These are phyloP conservation scores for Catharus ustulatus DNA, from an alignment of 2,797 vertebrate species.

Conservation along the genomic window DNA sequence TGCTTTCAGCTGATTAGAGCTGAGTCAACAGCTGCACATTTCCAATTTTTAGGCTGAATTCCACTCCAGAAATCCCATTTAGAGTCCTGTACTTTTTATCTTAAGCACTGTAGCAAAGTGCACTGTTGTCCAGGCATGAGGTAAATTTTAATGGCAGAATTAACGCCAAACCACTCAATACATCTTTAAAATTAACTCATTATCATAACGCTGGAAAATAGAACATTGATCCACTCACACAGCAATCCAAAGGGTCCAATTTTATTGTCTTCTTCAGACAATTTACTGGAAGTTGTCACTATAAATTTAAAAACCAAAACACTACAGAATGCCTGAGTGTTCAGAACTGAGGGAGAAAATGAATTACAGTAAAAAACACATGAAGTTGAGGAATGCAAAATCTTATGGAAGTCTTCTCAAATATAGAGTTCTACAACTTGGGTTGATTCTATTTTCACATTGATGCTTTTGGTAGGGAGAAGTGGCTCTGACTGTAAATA, in stretches of 20 bases:
- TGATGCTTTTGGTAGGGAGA: background rate
- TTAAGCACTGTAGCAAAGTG: constrained; percentile 22
- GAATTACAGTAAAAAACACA: background rate
- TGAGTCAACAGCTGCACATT: background rate
- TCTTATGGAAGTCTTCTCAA: background rate
- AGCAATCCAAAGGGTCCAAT: constrained; percentile 24
- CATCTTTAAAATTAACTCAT: constrained; percentile 66
- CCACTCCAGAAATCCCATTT: background rate
- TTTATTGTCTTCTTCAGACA: constrained; percentile 57
- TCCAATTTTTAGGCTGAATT: background rate
- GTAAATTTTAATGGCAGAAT: constrained; percentile 60
- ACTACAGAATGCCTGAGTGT: background rate
- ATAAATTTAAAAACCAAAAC: constrained; percentile 38
- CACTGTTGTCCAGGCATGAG: constrained; percentile 34
- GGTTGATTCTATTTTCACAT: background rate
- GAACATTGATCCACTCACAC: constrained; percentile 60
- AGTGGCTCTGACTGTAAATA: background rate
- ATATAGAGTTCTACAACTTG: background rate
- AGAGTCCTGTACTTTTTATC: background rate
- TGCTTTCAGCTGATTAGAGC: background rate
- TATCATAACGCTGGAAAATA: constrained; percentile 67
- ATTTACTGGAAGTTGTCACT: constrained; percentile 41
- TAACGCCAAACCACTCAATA: constrained; percentile 58
- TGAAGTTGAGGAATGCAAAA: background rate
- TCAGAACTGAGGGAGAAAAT: background rate